Conservation (phyloP, 37 sponge, comb jelly and placozoan species). For the Spongia lamella region DNA sequence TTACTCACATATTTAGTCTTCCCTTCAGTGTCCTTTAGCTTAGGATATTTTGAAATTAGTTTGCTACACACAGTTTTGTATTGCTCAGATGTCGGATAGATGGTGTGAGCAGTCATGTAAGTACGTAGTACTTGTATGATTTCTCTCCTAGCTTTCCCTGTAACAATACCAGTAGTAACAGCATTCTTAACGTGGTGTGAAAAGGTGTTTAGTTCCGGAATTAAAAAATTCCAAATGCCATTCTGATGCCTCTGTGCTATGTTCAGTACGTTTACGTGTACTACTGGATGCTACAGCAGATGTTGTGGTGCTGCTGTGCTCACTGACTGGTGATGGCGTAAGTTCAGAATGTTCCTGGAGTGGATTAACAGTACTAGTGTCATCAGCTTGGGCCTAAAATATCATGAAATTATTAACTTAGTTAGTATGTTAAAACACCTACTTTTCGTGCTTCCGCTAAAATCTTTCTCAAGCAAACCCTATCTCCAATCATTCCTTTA, state of each 20-base stretch:
- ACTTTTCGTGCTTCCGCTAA: no score
- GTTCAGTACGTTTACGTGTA: no score
- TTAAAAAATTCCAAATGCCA: slow-evolving; percentile 1
- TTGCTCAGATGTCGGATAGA: not conserved
- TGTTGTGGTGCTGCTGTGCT: no score
- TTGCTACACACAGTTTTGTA: not conserved
- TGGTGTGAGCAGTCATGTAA: slow-evolving; percentile 1
- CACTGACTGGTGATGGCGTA: no score
- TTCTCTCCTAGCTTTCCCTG: not conserved
- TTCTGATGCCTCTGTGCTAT: not conserved
- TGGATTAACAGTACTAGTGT: no score
- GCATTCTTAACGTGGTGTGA: not conserved
- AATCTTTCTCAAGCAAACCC: not conserved
- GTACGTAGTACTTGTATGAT: slow-evolving; percentile 10
- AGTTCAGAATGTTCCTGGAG: no score
- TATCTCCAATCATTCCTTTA: slow-evolving; percentile 16
- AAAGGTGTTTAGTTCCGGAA: slow-evolving; percentile 1
- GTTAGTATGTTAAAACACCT: no score
- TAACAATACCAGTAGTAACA: slow-evolving; percentile 5
- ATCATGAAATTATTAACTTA: no score
- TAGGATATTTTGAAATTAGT: not conserved
- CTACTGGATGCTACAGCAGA: no score
- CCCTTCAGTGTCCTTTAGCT: not conserved
- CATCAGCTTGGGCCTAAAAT: no score
- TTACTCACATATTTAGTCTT: no score